Evolutionary conservation across 2,888 invertebrate species (phyloP), one percentile per base, ranked within the genome.

Genomic region (Platycheirus rosarum): DNA sequence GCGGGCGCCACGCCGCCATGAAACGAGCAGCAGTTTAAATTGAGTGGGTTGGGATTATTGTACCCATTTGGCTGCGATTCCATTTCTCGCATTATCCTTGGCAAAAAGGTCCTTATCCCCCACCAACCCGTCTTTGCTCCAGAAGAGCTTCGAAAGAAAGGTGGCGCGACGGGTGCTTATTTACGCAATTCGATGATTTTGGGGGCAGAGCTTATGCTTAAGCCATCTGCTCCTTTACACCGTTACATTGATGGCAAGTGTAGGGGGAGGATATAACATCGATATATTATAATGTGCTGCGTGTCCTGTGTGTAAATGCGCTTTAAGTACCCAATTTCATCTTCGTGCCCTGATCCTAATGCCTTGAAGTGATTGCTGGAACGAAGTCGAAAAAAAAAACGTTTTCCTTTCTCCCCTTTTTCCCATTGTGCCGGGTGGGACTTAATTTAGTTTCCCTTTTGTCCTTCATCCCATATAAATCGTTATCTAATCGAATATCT

Each of bases 281-380:
- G 85, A 84, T 85, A 84, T 80, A 80, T 84, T 80, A 85, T 85
- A 85, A 85, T 85, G 84, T 71, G 75, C 71, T 85, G 84, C 85
- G 85, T 85, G 85, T 85, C 84, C 84, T 85, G 85, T 75, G 85
- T 85, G 84, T 85, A 85, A 85, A 85, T 85, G 85, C 84, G 78
- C 82, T 84, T 85, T 85, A 85, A 85, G 84, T 85, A 85, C 84
- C 84, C 85, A 85, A 85, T 85, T 85, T 85, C 80, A 85, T 71
- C 77, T 73, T 78, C 78, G 69, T 80, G 80, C 76, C 84, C 57
- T 68, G 82, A 82, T 85, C 79, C 73, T 73, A 69, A 65, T 75
- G 75, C 75, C 75, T 75, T 49, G 62, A 68, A 77, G 76, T 82
- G 76, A 77, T 77, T 77, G 82, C 77, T 42, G 71, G 70, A 65